These are phyloP conservation scores for Tiliacea aurago DNA, from an alignment of 2,888 invertebrate genomes.

Conservation along the genomic window DNA sequence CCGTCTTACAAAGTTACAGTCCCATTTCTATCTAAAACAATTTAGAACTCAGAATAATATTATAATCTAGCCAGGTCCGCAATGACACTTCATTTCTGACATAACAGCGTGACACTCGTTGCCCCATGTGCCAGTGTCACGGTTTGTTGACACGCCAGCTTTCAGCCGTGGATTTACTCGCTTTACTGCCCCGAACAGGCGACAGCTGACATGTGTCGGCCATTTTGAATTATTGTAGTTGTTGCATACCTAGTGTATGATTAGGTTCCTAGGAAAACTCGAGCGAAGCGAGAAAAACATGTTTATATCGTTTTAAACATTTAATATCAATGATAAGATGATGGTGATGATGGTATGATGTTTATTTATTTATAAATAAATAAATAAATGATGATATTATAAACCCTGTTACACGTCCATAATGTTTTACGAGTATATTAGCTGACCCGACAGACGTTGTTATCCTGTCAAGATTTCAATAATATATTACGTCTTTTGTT, in stretches of 20 bases:
- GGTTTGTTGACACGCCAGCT: conserved; percentile 47
- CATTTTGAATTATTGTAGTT: conserved; percentile 40
- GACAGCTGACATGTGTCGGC: conserved; percentile 44
- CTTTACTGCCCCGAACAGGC: conserved; percentile 23
- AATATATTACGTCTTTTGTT: too few species aligned
- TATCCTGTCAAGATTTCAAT: too few species aligned
- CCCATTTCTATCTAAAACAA: not conserved
- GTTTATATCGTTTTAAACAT: not conserved
- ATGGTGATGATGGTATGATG: too few species aligned
- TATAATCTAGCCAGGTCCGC: not conserved
- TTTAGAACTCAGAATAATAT: not conserved
- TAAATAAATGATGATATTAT: too few species aligned
- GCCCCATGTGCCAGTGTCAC: conserved; percentile 19
- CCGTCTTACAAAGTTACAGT: not conserved
- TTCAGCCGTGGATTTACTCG: conserved; percentile 49
- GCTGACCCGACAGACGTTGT: too few species aligned
- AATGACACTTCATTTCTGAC: conserved; percentile 23
- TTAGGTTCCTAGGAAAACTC: too few species aligned
- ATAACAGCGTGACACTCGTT: conserved; percentile 4
- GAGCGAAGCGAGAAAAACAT: not conserved
- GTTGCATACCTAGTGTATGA: not conserved
- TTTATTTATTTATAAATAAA: too few species aligned
- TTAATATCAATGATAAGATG: not conserved
- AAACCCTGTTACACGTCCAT: too few species aligned
- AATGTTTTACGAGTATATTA: too few species aligned